Conservation (phyloP, 1,140 invertebrate species). For the Drosophila watanabei region DNA sequence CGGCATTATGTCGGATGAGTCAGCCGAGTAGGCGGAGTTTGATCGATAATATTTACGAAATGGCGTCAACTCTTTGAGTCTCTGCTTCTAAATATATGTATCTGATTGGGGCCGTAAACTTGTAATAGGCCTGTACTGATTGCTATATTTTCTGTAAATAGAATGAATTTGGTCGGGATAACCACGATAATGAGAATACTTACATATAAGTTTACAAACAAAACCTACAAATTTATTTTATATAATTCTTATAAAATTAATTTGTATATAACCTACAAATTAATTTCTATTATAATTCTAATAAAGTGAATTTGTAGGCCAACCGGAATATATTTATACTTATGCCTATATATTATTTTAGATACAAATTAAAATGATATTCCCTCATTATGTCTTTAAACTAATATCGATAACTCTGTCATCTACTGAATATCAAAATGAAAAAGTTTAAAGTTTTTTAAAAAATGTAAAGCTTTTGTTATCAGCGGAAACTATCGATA, state of each 20-base stretch:
- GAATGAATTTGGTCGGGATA: neutral
- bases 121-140: neutral
- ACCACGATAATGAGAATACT: neutral
- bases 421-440: too few species aligned
- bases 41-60: slow-evolving; percentile 75
- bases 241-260: too few species aligned
- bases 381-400: too few species aligned
- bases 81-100: neutral
- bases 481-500: too few species aligned
- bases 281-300: too few species aligned
- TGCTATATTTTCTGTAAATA: neutral
- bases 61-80: slow-evolving; percentile 71
- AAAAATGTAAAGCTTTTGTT: too few species aligned
- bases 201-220: too few species aligned
- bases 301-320: too few species aligned
- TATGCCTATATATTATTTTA: neutral
- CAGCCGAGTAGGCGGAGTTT: slow-evolving; percentile 74
- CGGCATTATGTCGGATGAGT: slow-evolving; percentile 17
- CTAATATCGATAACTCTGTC: too few species aligned
- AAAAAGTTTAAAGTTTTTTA: too few species aligned
- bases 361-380: neutral
- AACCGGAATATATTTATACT: neutral
- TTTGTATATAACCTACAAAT: too few species aligned
- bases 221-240: neutral
- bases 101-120: neutral